Evolutionary conservation across 2,888 invertebrate genomes (phyloP), one percentile per base, ranked within the genome.

Genomic region (Smittia aterrima): DNA sequence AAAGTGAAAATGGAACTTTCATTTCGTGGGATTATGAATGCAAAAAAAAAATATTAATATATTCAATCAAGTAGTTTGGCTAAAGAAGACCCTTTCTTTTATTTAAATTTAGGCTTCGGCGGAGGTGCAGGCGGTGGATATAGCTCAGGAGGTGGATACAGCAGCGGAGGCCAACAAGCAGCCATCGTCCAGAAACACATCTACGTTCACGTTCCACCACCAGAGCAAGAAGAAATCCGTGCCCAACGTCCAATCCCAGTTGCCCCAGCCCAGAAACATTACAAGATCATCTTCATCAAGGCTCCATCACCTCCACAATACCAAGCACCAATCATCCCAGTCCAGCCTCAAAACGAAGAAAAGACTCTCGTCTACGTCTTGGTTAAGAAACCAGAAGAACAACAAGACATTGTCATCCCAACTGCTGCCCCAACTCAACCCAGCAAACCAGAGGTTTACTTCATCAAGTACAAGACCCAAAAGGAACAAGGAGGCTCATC

Each of bases 261-360:
- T 0, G 89, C 90, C 67, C 89, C 91, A 77, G 87, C 93, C 66
- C 93, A 93, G 83, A 93, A 93, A 80, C 93, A 93, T 83, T 93
- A 94, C 88, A 94, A 94, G 82, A 94, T 94, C 82, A 93, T 94
- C 85, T 94, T 94, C 88, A 94, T 94, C 84, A 94, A 94, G 86
- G 93, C 93, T 74, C 93, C 93, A 79, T 89, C 93, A 78, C 89
- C 92, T 76, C 92, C 92, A 76, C 88, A 92, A 76, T 92, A 92
- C 75, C 89, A 90, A 77, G 92, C 90, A 0, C 93, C 93, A 77
- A 87, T 92, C 77, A 92, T 93, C 77, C 92, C 93, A 32, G 82
- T 90, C 38, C 90, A 91, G 81, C 88, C 89, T 76, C 92, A 92
- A 81, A 92, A 93, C 83, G 92, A 92, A 84, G 92, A 92, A 82